A percentile compares a stretch with the other conserved stretches of the same genome.
phyloP scores from a whole-genome alignment of 2,888 invertebrate genomes.

The Leptura quadrifasciata region DNA sequence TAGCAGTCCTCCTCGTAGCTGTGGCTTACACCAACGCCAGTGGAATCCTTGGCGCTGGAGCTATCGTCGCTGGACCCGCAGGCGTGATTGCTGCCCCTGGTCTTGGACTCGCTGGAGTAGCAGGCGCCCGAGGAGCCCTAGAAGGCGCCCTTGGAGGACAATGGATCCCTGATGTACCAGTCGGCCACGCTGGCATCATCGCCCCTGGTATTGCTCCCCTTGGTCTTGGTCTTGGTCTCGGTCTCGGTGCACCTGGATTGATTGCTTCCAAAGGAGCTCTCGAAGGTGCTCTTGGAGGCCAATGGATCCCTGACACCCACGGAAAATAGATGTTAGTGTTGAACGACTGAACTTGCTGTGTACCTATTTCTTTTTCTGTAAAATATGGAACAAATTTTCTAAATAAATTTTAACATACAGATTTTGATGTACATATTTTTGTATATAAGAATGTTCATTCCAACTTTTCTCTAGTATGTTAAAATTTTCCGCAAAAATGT shows the following conservation, averaged over 20 bases:
- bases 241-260: constrained; percentile 34
- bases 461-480: not conserved
- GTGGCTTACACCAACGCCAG: constrained; percentile 59
- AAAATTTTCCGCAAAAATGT: not conserved
- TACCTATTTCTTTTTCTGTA: constrained; percentile 37
- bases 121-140: constrained; percentile 50
- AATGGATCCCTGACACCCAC: constrained; percentile 64
- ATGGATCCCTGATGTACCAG: constrained; percentile 56
- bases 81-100: constrained; percentile 57
- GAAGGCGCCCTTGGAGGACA: constrained; percentile 55
- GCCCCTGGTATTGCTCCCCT: constrained; percentile 40
- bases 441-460: not conserved
- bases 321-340: constrained; percentile 52
- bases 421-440: not conserved
- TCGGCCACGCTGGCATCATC: constrained; percentile 46
- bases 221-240: constrained; percentile 37
- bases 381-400: constrained; percentile 33
- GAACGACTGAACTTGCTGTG: constrained; percentile 43
- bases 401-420: constrained; percentile 32
- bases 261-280: constrained; percentile 52
- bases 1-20: constrained; percentile 61
- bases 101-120: constrained; percentile 51
- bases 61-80: constrained; percentile 36
- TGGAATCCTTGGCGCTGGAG: constrained; percentile 28
- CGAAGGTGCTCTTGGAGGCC: constrained; percentile 61